phyloP scores from a whole-genome alignment of 1,140 invertebrate species.

The Drosophila kikkawai region DNA sequence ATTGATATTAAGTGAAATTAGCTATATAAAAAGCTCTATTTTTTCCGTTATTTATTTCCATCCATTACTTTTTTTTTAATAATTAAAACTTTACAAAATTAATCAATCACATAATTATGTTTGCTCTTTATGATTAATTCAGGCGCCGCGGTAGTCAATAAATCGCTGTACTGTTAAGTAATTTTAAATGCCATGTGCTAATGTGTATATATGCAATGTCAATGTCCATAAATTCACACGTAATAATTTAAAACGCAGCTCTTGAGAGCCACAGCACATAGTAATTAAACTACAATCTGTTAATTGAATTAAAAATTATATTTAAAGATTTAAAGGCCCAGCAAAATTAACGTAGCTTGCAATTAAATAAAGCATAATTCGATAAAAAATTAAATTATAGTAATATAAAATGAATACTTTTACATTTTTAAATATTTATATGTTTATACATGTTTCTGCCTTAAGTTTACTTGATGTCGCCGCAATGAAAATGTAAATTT shows the following conservation, averaged over 20 bases:
- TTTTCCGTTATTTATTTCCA: neutral
- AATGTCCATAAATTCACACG: constrained; percentile 20
- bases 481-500: constrained; percentile 30
- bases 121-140: constrained; percentile 8
- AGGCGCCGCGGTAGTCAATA: neutral
- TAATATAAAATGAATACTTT: too few species aligned
- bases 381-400: too few species aligned
- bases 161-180: constrained; percentile 4
- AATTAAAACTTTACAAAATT: constrained; percentile 3
- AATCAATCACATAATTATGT: constrained; percentile 26
- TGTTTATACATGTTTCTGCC: neutral
- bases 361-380: neutral
- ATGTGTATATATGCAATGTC: constrained; percentile 6
- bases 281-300: constrained; percentile 8
- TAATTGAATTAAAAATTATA: constrained; percentile 13
- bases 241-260: neutral
- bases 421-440: neutral
- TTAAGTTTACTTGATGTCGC: neutral
- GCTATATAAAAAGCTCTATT: too few species aligned
- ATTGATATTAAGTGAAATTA: neutral
- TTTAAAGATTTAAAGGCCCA: neutral
- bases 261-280: neutral
- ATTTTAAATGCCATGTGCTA: constrained; percentile 6
- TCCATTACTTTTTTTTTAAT: neutral
- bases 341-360: neutral